Evolutionary conservation across 2,113 vertebrate species (phyloP).

Genomic region (Paracanthobrama guichenoti): DNA sequence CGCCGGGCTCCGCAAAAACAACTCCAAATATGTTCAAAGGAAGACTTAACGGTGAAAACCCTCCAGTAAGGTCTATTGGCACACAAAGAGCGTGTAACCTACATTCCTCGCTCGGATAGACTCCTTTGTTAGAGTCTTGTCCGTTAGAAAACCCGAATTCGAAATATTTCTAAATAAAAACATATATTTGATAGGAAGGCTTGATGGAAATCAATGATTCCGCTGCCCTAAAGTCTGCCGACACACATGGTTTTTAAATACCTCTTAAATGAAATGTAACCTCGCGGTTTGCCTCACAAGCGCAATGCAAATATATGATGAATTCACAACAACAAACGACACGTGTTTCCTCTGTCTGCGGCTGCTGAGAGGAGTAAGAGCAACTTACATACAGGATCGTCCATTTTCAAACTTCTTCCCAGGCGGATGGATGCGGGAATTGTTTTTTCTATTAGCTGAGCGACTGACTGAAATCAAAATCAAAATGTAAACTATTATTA

Average conservation of each 20-base stretch:
- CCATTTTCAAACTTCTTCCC: slow-evolving; percentile 86
- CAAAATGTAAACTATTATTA: background rate
- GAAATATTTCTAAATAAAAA: background rate
- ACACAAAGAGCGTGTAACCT: slow-evolving; percentile 74
- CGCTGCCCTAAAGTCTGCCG: background rate
- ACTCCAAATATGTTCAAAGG: slow-evolving; percentile 83
- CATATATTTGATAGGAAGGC: background rate
- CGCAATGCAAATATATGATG: slow-evolving; percentile 9
- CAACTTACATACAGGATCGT: slow-evolving; percentile 94
- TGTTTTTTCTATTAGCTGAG: slow-evolving; percentile 90
- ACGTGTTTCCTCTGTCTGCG: background rate
- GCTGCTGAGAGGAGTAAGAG: slow-evolving; percentile 5
- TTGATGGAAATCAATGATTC: background rate
- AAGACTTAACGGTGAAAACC: slow-evolving; percentile 70
- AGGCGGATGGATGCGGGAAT: slow-evolving; percentile 88
- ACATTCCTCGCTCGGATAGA: slow-evolving; percentile 65
- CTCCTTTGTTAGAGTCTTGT: slow-evolving; percentile 29
- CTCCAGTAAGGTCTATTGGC: slow-evolving; percentile 53
- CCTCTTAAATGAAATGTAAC: background rate
- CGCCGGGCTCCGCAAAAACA: slow-evolving; percentile 77
- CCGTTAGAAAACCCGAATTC: background rate
- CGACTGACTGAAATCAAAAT: slow-evolving; percentile 78
- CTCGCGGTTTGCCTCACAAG: background rate
- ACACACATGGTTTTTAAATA: background rate
- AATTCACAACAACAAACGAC: slow-evolving; percentile 48